Evolutionary conservation across 2,113 vertebrate species (phyloP), one percentile per base, ranked within the genome.

Genomic region (Pungitius pungitius): DNA sequence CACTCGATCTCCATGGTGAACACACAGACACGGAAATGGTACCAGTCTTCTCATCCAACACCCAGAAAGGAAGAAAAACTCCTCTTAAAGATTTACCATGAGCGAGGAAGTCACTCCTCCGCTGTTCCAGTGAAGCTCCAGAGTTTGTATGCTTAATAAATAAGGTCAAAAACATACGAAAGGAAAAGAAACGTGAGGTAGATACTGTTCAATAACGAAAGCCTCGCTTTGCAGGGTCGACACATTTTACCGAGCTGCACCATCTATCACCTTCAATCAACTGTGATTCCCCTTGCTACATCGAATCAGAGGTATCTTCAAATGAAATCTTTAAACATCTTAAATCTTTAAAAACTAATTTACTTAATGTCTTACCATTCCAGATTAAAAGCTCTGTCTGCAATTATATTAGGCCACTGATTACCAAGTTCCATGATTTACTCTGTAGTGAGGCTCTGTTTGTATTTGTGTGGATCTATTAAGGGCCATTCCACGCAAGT

Each of bases 371-470:
- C 92, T 93, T 91, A 90, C 90, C 94, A 92, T 94, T 95, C 92
- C 94, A 92, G 94, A 97, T 96, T 96, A 96, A 95, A 96, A 94
- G 93, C 95, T 93, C 93, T 93, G 93, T 94, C 92, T 94, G 93
- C 95, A 96, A 94, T 96, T 96, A 96, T 94, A 93, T 93, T 92
- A 92, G 92, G 93, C 93, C 91, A 94, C 82, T 95, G 95, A 95
- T 96, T 95, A 95, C 96, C 94, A 94, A 77, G 81, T 93, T 95
- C 91, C 90, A 93, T 96, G 94, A 97, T 95, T 96, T 96, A 96
- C 94, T 94, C 93, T 93, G 93, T 92, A 91, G 56, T 63, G 76
- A 33, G 75, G n/a, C 30, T 71, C 30, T 75, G 30, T 59, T 77
- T 33, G 79, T 85, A 61, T 69, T 58, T 70, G 61, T 59, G 69